phyloP scores from a whole-genome alignment of 2,797 vertebrate genomes.

The Fistularia commersonii region DNA sequence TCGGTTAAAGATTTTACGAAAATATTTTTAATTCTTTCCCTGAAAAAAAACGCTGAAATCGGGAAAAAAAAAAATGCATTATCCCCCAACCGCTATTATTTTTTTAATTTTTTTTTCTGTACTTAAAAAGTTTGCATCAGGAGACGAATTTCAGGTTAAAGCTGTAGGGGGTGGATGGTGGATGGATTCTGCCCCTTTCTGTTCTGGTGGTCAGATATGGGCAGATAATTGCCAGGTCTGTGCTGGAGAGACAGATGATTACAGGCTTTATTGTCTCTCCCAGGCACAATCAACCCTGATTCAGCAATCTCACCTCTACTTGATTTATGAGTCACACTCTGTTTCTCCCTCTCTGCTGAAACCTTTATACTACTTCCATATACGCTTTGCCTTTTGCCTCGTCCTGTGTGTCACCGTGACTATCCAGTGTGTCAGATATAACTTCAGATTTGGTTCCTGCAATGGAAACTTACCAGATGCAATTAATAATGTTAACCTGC shows the following conservation, averaged over 20 bases:
- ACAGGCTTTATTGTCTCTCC: constrained; percentile 83
- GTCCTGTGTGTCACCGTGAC: constrained; percentile 4
- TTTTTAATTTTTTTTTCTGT: constrained; percentile 4
- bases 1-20: constrained; percentile 36
- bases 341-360: constrained; percentile 26
- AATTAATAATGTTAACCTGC: background rate
- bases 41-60: too few relatives aligned
- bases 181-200: constrained; percentile 70
- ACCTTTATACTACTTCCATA: constrained; percentile 25
- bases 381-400: constrained; percentile 31
- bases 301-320: constrained; percentile 78
- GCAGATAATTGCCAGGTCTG: constrained; percentile 76
- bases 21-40: constrained; percentile 4
- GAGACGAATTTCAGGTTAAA: constrained; percentile 36
- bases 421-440: background rate
- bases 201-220: constrained; percentile 73
- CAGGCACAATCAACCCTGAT: constrained; percentile 84
- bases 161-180: constrained; percentile 52
- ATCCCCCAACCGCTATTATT: too few relatives aligned
- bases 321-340: constrained; percentile 75
- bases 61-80: too few relatives aligned
- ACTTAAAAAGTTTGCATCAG: constrained; percentile 31
- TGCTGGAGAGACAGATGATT: constrained; percentile 80
- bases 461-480: background rate
- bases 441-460: background rate